These are phyloP conservation scores for Anoplopoma fimbria DNA, from an alignment of 2,113 vertebrate genomes.

Conservation along the genomic window DNA sequence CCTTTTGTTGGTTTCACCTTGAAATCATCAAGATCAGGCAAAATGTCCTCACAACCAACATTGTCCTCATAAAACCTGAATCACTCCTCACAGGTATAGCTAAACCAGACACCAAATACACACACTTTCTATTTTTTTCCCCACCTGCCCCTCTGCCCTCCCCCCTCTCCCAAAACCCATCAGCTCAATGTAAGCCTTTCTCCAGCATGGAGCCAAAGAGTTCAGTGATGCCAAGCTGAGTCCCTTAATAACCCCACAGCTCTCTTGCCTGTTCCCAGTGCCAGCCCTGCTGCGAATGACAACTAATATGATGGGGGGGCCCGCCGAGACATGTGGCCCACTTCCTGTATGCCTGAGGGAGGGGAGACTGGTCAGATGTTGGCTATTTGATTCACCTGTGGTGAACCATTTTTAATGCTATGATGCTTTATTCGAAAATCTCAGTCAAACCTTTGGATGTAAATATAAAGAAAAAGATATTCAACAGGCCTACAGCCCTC, in stretches of 20 bases:
- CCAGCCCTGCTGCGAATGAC: slow-evolving; percentile 68
- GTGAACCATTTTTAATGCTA: slow-evolving; percentile 18
- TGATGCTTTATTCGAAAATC: no score
- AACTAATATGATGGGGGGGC: slow-evolving; percentile 55
- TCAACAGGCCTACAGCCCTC: no score
- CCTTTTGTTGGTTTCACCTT: neutral
- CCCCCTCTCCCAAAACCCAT: slow-evolving; percentile 46
- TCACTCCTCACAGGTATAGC: slow-evolving; percentile 8
- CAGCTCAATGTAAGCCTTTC: slow-evolving; percentile 64
- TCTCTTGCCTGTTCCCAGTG: slow-evolving; percentile 52
- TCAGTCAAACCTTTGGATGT: no score
- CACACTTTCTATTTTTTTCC: slow-evolving; percentile 5
- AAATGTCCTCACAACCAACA: neutral
- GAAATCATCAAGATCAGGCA: neutral
- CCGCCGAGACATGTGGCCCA: slow-evolving; percentile 49
- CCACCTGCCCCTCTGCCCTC: neutral
- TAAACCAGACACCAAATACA: slow-evolving; percentile 5
- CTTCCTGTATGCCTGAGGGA: slow-evolving; percentile 47
- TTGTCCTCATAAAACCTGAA: neutral
- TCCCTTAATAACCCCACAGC: slow-evolving; percentile 73
- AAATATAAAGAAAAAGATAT: no score
- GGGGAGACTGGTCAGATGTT: slow-evolving; percentile 49
- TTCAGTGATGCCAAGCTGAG: slow-evolving; percentile 76
- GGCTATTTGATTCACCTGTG: slow-evolving; percentile 43
- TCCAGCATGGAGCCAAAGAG: slow-evolving; percentile 66